phyloP scores from a whole-genome alignment of 1,140 invertebrate species.

The Mylabris phalerata region DNA sequence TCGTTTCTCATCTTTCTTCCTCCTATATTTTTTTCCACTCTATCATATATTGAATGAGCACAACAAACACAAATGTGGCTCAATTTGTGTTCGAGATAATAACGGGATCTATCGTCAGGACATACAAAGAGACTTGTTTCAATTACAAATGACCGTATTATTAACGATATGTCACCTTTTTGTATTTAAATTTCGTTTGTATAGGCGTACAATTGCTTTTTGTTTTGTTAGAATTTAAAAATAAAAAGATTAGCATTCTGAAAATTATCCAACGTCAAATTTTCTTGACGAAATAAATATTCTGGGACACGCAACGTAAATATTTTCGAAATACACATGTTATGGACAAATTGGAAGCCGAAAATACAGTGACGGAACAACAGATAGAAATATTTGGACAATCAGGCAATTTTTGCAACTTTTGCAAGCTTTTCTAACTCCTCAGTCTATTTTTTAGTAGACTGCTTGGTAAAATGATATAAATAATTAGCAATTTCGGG shows the following conservation, averaged over 20 bases:
- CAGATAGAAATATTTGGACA: background rate
- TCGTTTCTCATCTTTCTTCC: background rate
- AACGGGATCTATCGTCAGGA: background rate
- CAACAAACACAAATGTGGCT: background rate
- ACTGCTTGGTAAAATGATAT: too few species aligned
- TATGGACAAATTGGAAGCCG: background rate
- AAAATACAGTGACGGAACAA: background rate
- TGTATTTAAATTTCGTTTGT: slow-evolving; percentile 2
- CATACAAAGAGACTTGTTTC: slow-evolving; percentile 23
- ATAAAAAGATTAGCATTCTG: background rate
- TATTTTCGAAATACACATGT: slow-evolving; percentile 16
- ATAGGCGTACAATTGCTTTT: background rate
- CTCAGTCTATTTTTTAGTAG: too few species aligned
- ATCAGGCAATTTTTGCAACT: too few species aligned
- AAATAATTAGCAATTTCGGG: too few species aligned
- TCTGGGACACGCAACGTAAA: slow-evolving; percentile 18
- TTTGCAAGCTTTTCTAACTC: too few species aligned
- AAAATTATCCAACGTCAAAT: slow-evolving; percentile 10
- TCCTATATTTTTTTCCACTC: slow-evolving; percentile 17
- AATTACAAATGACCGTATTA: slow-evolving; percentile 29
- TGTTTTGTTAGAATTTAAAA: background rate
- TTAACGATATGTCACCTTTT: background rate
- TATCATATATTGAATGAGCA: slow-evolving; percentile 1
- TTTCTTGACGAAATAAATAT: slow-evolving; percentile 13
- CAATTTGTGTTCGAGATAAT: background rate